phyloP scores from a whole-genome alignment of 2,797 vertebrate species.

The Liasis olivaceus region DNA sequence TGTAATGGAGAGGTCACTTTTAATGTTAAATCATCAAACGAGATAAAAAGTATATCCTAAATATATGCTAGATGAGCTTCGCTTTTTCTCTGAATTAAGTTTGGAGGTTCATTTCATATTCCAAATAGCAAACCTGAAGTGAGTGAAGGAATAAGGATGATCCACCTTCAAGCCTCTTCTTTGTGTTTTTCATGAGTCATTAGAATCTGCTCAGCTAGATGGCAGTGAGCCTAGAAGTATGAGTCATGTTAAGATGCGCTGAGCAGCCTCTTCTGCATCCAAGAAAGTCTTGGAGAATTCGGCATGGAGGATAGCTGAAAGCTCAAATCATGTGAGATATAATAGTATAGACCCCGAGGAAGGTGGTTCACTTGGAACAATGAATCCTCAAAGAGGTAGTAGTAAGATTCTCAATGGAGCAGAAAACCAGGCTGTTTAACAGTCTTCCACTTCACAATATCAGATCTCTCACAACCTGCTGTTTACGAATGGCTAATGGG shows the following conservation, averaged over 20 bases:
- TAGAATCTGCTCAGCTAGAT: not conserved
- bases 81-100: not conserved
- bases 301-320: not conserved
- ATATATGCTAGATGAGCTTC: not conserved
- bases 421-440: not conserved
- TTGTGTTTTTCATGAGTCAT: not conserved
- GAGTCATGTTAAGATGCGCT: not conserved
- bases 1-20: slow-evolving; percentile 1
- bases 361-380: not conserved
- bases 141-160: not conserved
- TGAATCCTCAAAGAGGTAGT: not conserved
- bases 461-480: not conserved
- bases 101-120: not conserved
- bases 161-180: not conserved
- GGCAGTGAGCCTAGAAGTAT: not conserved
- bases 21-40: slow-evolving; percentile 16
- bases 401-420: not conserved
- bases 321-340: not conserved
- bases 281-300: not conserved
- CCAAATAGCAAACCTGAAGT: not conserved
- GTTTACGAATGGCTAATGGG: not conserved
- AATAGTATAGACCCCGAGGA: not conserved
- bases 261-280: not conserved
- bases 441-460: not conserved
- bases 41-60: not conserved